A percentile compares a stretch with the other conserved stretches of the same genome.
Conservation (phyloP, 2,888 invertebrate genomes). For the Pilophorus perplexus region DNA sequence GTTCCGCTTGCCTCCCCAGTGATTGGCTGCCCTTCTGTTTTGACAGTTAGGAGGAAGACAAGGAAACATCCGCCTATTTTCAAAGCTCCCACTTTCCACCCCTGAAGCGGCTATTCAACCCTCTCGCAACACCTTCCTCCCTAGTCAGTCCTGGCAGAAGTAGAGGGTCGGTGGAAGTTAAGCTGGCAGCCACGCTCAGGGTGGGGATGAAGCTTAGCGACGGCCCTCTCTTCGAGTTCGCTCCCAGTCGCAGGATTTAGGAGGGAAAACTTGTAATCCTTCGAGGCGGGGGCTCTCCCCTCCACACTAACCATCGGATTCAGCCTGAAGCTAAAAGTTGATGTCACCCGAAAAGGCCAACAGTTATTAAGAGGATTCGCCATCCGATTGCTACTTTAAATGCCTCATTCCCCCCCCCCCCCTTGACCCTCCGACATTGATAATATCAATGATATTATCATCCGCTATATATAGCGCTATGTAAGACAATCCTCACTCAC, state of each 20-base stretch:
- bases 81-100: neutral
- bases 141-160: neutral
- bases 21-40: slow-evolving; percentile 29
- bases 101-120: neutral
- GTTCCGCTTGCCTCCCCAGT: neutral
- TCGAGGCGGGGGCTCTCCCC: neutral
- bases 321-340: slow-evolving; percentile 28
- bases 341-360: slow-evolving; percentile 32
- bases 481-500: too few species aligned
- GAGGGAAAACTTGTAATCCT: slow-evolving; percentile 35
- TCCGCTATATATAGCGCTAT: too few species aligned
- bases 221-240: neutral
- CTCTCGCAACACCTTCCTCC: neutral
- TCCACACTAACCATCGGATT: neutral
- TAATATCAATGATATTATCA: too few species aligned
- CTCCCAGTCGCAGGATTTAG: slow-evolving; percentile 15
- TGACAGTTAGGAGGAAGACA: slow-evolving; percentile 12
- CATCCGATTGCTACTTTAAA: slow-evolving; percentile 22
- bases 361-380: slow-evolving; percentile 34
- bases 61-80: neutral
- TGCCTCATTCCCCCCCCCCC: slow-evolving; percentile 19
- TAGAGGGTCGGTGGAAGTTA: neutral
- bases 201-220: slow-evolving; percentile 1
- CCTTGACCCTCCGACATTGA: too few species aligned
- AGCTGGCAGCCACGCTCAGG: slow-evolving; percentile 11